These are phyloP conservation scores for Vidua chalybeata DNA, from an alignment of 2,113 vertebrate genomes.

Conservation along the genomic window DNA sequence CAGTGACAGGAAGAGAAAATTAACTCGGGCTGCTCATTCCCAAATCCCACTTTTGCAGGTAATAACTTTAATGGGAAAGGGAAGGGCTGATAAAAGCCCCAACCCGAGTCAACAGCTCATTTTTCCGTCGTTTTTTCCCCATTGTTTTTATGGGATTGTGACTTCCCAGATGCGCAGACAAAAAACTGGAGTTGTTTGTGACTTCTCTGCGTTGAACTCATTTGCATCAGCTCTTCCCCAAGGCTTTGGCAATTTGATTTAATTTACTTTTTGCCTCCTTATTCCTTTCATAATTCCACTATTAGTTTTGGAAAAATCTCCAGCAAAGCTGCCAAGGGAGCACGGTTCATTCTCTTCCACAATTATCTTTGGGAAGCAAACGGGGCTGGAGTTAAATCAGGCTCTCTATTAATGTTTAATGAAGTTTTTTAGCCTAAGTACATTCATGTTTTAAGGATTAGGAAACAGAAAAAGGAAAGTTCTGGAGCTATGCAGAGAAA, in stretches of 20 bases:
- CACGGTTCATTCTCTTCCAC: neutral
- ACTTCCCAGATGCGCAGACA: neutral
- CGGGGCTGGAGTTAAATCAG: neutral
- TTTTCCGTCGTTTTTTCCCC: accelerated
- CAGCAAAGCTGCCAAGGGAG: neutral
- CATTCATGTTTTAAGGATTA: neutral
- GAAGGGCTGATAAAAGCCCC: neutral
- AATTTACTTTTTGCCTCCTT: slow-evolving; percentile 36
- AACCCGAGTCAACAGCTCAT: neutral
- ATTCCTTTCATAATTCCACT: neutral
- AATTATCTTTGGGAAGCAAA: slow-evolving; percentile 24
- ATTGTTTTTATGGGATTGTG: neutral
- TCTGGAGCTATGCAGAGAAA: neutral
- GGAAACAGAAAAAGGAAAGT: neutral
- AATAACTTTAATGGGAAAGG: neutral
- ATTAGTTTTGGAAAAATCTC: slow-evolving; percentile 10
- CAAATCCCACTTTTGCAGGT: neutral
- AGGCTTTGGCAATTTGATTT: slow-evolving; percentile 37
- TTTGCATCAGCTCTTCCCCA: slow-evolving; percentile 27
- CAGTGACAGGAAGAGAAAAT: slow-evolving; percentile 19
- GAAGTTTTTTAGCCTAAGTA: slow-evolving; percentile 4
- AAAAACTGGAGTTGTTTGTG: neutral
- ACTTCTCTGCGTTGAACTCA: neutral
- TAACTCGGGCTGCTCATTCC: neutral
- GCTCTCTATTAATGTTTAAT: slow-evolving; percentile 24